A percentile compares a stretch with the other conserved stretches of the same genome.
phyloP scores from a whole-genome alignment of 2,113 vertebrate species.

The Dendropsophus ebraccatus region DNA sequence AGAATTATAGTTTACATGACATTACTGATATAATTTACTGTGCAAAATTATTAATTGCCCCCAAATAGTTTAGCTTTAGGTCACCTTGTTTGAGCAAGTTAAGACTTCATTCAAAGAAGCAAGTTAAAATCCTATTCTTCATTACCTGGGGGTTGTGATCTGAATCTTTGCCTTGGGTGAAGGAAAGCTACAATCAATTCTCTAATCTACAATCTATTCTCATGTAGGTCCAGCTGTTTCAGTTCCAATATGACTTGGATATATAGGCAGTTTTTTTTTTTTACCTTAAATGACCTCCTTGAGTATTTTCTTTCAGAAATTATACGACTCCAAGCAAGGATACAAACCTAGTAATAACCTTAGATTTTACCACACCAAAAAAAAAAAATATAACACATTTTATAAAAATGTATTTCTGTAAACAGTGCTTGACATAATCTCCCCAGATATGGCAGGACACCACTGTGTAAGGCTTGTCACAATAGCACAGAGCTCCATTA shows the following conservation, averaged over 20 bases:
- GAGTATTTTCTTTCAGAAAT: background rate
- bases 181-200: too few relatives aligned
- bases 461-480: conserved; percentile 22
- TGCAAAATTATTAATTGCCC: too few relatives aligned
- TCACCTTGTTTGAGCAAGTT: background rate
- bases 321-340: background rate
- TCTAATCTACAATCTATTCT: background rate
- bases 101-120: background rate
- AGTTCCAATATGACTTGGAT: background rate
- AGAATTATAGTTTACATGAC: background rate
- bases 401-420: background rate
- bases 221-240: background rate
- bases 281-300: background rate
- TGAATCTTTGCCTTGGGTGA: background rate
- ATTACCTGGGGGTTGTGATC: background rate
- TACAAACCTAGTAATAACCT: background rate
- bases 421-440: conserved; percentile 46
- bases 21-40: background rate
- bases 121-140: background rate
- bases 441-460: conserved; percentile 22
- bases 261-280: background rate
- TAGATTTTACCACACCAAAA: background rate
- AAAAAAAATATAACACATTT: conserved; percentile 9
- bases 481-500: conserved; percentile 36
- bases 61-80: background rate